Evolutionary conservation across 2,113 vertebrate genomes (phyloP), one percentile per base, ranked within the genome.

Genomic region (Otis tarda): DNA sequence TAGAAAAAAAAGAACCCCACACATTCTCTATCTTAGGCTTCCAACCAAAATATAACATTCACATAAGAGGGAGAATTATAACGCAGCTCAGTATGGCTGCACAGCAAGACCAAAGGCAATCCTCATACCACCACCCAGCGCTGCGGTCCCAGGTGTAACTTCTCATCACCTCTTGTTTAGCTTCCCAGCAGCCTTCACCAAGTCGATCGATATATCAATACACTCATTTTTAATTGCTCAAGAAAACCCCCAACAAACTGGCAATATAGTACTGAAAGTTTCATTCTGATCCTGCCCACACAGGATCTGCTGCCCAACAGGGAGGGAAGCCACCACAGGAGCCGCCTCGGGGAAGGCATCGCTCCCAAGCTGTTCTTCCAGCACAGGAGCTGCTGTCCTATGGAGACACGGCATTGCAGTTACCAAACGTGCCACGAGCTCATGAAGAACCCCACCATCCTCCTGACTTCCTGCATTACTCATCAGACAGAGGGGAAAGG

Each of bases 331-430:
- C 4, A 10, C 47, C 4, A 3, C 1, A 1, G 43, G 39, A 45
- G 41, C 3, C 4, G 2, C 2, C 20, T 25, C 4, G 2, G 41
- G 27, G 27, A 24, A 21, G 27, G 33, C 37, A 30, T 5, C 1
- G 0, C n/a, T 14, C 6, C 45, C 45, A 31, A 21, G 13, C 41
- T 53, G 45, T 39, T 74, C 18, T 52, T 22, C 14, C 2, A 1
- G 28, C 59, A 35, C 10, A 1, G 12, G 43, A 27, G 73, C 69
- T 52, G 19, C 49, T 50, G 37, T 21, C 31, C 43, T 21, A 6
- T 0, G 6, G 15, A 4, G 5, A 55, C 11, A 7, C 0, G 0
- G 37, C 28, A 4, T 31, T 21, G 25, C 59, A 27, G 47, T 6
- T 16, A 55, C 28, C 6, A 4, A 37, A 19, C 0, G 10, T 21